Conservation (phyloP, 1,140 invertebrate species). For the Solen grandis region DNA sequence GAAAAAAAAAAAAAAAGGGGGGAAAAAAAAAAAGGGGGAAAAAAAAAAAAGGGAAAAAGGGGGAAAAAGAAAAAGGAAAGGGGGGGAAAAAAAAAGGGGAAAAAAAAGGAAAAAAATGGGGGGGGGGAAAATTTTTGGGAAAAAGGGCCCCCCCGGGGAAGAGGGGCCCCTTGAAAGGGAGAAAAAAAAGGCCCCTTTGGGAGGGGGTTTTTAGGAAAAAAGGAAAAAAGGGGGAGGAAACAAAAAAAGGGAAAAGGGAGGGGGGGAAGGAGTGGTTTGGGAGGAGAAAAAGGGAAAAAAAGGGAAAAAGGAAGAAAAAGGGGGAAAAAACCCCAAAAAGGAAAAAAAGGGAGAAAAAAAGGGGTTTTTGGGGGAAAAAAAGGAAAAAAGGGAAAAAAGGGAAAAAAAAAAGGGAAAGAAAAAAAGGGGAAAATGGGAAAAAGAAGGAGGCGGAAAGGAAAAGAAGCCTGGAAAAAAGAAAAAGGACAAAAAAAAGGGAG, state of each 20-base stretch:
- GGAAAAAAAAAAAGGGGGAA: too few species aligned
- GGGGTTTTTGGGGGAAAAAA: not conserved
- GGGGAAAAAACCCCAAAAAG: not conserved
- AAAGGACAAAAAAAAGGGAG: not conserved
- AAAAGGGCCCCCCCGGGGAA: too few species aligned
- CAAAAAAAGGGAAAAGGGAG: conserved; percentile 1
- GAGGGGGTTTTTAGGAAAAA: too few species aligned
- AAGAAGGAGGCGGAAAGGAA: not conserved
- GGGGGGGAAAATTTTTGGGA: too few species aligned
- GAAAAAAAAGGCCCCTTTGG: too few species aligned
- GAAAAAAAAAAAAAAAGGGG: too few species aligned
- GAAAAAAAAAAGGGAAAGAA: conserved; percentile 10
- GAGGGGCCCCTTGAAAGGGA: too few species aligned
- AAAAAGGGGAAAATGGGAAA: not conserved
- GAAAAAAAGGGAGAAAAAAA: conserved; percentile 1
- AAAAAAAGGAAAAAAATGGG: too few species aligned
- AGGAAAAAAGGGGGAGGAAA: not conserved
- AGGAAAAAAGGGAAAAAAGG: not conserved
- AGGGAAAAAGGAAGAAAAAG: conserved; percentile 12
- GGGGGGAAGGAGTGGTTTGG: not conserved
- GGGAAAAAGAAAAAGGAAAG: too few species aligned
- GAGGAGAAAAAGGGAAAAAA: not conserved
- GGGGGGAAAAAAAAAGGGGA: too few species aligned
- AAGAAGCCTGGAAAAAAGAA: not conserved
- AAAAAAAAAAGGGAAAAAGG: too few species aligned